Evolutionary conservation across 2,113 vertebrate genomes (phyloP).

Genomic region (Oreamnos americanus): DNA sequence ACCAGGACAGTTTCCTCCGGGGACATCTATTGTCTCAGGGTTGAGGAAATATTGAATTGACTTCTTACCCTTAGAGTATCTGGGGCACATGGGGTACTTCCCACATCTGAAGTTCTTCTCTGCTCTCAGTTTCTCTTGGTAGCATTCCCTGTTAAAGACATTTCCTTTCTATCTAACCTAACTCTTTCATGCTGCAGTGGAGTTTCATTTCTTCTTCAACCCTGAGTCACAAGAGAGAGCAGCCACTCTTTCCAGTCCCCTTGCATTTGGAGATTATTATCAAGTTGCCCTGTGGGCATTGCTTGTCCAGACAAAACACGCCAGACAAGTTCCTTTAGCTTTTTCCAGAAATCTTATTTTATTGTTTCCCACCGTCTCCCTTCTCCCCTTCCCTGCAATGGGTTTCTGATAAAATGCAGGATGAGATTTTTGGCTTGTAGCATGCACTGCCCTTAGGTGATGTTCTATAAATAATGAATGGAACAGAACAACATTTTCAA

Average conservation of each 20-base stretch:
- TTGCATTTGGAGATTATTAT: conserved; percentile 63
- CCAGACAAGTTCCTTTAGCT: conserved; percentile 47
- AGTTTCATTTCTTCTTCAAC: neutral
- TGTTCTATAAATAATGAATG: conserved; percentile 76
- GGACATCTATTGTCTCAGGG: neutral
- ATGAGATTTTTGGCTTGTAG: conserved; percentile 73
- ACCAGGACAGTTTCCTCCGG: neutral
- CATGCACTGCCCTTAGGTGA: conserved; percentile 69
- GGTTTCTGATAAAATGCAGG: conserved; percentile 69
- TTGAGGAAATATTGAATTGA: neutral
- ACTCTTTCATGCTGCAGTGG: neutral
- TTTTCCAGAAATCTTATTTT: conserved; percentile 67
- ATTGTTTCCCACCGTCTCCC: conserved; percentile 34
- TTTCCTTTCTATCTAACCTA: neutral
- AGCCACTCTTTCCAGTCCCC: conserved; percentile 18
- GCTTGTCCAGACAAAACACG: conserved; percentile 58
- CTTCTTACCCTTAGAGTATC: neutral
- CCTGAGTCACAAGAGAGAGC: neutral
- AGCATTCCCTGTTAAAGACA: neutral
- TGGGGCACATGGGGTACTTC: neutral
- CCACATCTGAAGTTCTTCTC: neutral
- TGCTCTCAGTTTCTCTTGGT: neutral
- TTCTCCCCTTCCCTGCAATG: conserved; percentile 43
- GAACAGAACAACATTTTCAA: conserved; percentile 69
- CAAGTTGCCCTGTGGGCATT: conserved; percentile 29